phyloP scores from a whole-genome alignment of 2,113 vertebrate species.

The Alligator mississippiensis region DNA sequence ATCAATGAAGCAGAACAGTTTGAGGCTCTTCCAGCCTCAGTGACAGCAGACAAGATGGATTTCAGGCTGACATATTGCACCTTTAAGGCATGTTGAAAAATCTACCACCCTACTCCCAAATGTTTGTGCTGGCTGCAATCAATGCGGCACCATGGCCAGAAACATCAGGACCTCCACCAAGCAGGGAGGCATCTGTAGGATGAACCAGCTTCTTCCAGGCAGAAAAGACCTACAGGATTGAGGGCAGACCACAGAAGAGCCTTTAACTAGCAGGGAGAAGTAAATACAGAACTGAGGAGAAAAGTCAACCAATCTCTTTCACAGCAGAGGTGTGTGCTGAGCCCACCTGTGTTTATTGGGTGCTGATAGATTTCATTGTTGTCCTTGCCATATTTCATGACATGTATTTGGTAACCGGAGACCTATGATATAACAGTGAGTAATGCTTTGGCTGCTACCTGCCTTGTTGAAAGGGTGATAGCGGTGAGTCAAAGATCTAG shows the following conservation, averaged over 20 bases:
- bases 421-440: constrained; percentile 8
- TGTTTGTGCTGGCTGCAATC: neutral
- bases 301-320: neutral
- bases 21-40: neutral
- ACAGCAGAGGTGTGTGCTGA: rapidly evolving
- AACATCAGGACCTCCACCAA: neutral
- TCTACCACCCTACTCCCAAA: neutral
- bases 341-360: neutral
- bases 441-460: constrained; percentile 50
- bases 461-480: constrained; percentile 69
- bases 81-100: neutral
- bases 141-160: neutral
- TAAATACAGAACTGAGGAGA: neutral
- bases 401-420: constrained; percentile 53
- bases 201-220: neutral
- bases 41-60: neutral
- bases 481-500: constrained; percentile 43
- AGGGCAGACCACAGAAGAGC: neutral
- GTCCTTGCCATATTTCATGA: neutral
- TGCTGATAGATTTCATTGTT: constrained; percentile 5
- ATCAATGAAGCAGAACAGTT: constrained; percentile 40
- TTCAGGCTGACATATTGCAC: neutral
- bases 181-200: neutral
- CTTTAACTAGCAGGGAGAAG: neutral
- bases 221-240: neutral